These are phyloP conservation scores for Muraenolepis orangiensis DNA, from an alignment of 2,797 vertebrate genomes.

Conservation along the genomic window DNA sequence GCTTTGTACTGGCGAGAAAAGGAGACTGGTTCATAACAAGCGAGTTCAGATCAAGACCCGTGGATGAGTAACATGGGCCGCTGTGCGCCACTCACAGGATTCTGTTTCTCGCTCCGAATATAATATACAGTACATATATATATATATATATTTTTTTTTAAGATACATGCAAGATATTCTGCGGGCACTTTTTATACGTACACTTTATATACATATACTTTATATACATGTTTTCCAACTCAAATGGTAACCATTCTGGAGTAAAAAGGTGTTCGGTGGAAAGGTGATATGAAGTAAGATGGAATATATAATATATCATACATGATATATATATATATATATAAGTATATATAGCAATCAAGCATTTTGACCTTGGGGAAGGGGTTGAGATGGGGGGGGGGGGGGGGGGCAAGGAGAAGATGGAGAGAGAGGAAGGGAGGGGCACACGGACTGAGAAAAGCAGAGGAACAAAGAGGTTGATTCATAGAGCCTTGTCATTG, in stretches of 20 bases:
- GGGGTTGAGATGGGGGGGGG: constrained; percentile 8
- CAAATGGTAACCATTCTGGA: not conserved
- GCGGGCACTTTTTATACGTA: no score
- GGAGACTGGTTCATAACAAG: no score
- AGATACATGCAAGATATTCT: not conserved
- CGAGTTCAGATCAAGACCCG: no score
- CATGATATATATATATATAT: not conserved
- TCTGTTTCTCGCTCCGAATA: not conserved
- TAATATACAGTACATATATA: no score
- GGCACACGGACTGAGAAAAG: not conserved
- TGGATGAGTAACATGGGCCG: no score
- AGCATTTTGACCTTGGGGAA: constrained; percentile 49
- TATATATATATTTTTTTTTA: no score
- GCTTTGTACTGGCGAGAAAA: no score
- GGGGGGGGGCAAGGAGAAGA: not conserved
- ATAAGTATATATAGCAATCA: constrained; percentile 44
- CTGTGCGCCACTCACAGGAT: not conserved
- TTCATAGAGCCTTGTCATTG: constrained; percentile 22
- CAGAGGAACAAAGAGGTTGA: not conserved
- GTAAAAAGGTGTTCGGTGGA: not conserved
- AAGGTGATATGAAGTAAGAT: constrained; percentile 11
- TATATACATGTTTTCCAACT: not conserved
- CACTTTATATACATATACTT: not conserved
- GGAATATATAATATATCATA: constrained; percentile 14
- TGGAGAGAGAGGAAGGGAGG: not conserved